Evolutionary conservation across 2,888 invertebrate genomes (phyloP), one percentile per base, ranked within the genome.

Genomic region (Halictus ligatus): DNA sequence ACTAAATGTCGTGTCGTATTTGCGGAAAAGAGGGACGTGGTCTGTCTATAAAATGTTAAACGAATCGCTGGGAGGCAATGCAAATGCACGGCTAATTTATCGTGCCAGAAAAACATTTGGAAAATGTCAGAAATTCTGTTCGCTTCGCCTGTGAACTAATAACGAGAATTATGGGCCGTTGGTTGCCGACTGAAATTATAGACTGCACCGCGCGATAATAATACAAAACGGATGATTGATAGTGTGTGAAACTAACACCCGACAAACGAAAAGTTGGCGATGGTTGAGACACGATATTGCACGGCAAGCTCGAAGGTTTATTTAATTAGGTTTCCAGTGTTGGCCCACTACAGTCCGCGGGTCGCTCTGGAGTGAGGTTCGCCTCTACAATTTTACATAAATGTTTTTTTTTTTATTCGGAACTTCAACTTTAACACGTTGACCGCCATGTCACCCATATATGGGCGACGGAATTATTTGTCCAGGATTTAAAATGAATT

Each of bases 141-240:
- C 21, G 40, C 29, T 35, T 18, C 21, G 58, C 29, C 18, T 21
- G 13, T 60, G 40, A 75, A 43, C 50, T 78, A 74, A 82, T 75
- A 78, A 75, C 64, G 69, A 69, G 58, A 50, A 82, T 84, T 75
- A 72, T 71, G 48, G 50, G 46, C 54, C 74, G 76, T 18, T 25
- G 54, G 12, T 0, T 54, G 46, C 54, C 12, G 25, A 8, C 5
- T 46, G 48, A 77, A 84, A 84, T 84, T 81, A 84, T 43, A 82
- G 81, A 71, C 48, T 48, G 60, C 60, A 7, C 1, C 25, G 1
- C 2, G 48, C 48, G 84, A 75, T 78, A 84, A 78, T 75, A 64
- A 75, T 54, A 35, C 54, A 21, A 64, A 75, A 67, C 67, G 21
- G 77, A 40, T 84, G 81, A 81, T 81, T 67, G 82, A 81, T 84